These are phyloP conservation scores for Tinamus major DNA, from an alignment of 2,797 vertebrate species.

Conservation along the genomic window DNA sequence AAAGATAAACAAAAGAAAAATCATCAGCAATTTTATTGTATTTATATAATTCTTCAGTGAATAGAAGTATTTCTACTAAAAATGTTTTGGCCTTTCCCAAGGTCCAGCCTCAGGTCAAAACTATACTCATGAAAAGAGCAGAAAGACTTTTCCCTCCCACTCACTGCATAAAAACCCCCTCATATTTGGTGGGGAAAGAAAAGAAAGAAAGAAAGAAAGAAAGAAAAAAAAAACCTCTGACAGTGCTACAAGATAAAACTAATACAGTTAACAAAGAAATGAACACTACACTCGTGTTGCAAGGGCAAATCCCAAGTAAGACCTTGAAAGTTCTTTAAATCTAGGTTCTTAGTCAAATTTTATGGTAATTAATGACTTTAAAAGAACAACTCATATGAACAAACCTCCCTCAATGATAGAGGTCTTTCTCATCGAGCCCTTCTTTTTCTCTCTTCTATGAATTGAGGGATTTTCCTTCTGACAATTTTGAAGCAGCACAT, in stretches of 20 bases:
- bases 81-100: conserved; percentile 77
- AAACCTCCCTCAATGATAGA: not conserved
- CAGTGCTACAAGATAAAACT: not conserved
- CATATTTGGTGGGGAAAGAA: not conserved
- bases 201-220: not conserved
- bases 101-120: conserved; percentile 83
- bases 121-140: conserved; percentile 65
- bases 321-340: conserved; percentile 7
- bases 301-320: not conserved
- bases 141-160: conserved; percentile 48
- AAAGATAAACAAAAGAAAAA: conserved; percentile 31
- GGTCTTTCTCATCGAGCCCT: not conserved
- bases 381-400: not conserved
- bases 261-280: not conserved
- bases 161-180: conserved; percentile 21
- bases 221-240: not conserved
- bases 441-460: conserved; percentile 8
- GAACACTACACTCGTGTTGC: not conserved
- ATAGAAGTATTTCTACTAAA: conserved; percentile 71
- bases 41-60: conserved; percentile 74
- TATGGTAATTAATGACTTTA: not conserved
- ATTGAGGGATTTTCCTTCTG: not conserved
- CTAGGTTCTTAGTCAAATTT: not conserved
- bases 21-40: not conserved
- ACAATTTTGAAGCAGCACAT: not conserved